Conservation (phyloP, 1,140 invertebrate genomes). For the Heterodera schachtii region DNA sequence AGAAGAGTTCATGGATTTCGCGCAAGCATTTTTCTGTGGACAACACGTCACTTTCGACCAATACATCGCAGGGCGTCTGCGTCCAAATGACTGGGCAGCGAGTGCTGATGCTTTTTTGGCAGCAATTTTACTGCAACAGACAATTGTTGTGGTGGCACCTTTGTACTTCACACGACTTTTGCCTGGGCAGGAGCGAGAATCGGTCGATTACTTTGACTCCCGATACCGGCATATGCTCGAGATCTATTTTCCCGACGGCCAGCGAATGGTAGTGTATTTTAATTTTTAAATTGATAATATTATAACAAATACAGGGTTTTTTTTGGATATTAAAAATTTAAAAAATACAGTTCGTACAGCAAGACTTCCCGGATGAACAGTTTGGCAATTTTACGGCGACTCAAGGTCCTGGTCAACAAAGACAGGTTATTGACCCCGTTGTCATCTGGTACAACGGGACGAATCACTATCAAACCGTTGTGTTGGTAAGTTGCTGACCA, state of each 20-base stretch:
- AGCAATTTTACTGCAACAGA: neutral
- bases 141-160: neutral
- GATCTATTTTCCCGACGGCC: neutral
- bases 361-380: neutral
- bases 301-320: neutral
- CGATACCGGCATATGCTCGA: neutral
- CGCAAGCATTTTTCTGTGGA: neutral
- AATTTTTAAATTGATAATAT: too few relatives aligned
- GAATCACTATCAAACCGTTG: neutral
- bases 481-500: neutral
- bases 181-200: too few relatives aligned
- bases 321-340: too few relatives aligned
- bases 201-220: neutral
- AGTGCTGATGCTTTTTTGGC: neutral
- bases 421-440: neutral
- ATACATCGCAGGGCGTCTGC: neutral
- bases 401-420: neutral
- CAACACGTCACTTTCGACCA: neutral
- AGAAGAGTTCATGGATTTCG: neutral
- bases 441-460: neutral
- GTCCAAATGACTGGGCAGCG: neutral
- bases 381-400: neutral
- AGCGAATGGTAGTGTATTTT: neutral
- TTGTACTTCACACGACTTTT: neutral
- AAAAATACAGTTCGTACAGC: too few relatives aligned